A percentile compares a stretch with the other conserved stretches of the same genome.
Conservation (phyloP, 2,797 vertebrate species). For the Bradypus variegatus region DNA sequence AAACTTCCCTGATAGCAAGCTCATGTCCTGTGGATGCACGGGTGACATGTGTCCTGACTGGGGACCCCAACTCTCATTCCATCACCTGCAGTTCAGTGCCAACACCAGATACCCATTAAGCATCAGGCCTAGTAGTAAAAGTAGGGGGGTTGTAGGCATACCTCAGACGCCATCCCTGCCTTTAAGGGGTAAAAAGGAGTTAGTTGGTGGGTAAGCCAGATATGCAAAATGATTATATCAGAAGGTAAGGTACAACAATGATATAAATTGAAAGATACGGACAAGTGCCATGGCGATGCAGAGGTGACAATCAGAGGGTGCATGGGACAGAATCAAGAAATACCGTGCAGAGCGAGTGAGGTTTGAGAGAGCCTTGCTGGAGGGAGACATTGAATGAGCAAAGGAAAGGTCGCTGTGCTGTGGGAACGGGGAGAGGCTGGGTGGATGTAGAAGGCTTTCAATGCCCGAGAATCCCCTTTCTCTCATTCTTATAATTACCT, state of each 20-base stretch:
- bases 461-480: neutral
- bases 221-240: neutral
- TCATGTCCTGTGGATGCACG: neutral
- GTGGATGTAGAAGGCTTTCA: too few species aligned
- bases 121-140: neutral
- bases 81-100: neutral
- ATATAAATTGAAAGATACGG: neutral
- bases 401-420: neutral
- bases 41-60: neutral
- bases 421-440: neutral
- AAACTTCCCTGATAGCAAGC: neutral
- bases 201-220: neutral
- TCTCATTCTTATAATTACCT: neutral
- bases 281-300: neutral
- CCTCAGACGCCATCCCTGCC: neutral
- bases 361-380: neutral
- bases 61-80: neutral
- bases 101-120: accelerated
- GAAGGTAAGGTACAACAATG: neutral
- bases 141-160: accelerated
- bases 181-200: neutral
- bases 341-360: neutral
- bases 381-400: neutral
- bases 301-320: neutral
- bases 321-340: neutral